Conservation (phyloP, 2,888 invertebrate species). For the Agriotes lineatus region DNA sequence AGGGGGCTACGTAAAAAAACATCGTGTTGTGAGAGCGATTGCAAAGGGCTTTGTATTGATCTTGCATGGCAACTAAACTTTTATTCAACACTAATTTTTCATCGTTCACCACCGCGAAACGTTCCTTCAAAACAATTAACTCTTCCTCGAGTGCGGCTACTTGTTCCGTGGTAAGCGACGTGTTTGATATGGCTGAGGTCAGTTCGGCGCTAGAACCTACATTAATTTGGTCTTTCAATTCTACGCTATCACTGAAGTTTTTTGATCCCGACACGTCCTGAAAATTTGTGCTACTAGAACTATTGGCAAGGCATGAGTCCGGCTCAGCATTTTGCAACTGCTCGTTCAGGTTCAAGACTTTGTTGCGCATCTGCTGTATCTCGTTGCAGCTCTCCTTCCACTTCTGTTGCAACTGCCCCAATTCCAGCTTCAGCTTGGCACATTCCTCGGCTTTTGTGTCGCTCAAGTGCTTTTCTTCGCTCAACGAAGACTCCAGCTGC, state of each 20-base stretch:
- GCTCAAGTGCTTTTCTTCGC: conserved; percentile 56
- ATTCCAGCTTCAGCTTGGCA: conserved; percentile 57
- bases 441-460: conserved; percentile 54
- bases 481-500: conserved; percentile 55
- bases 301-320: not conserved
- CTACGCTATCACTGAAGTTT: conserved; percentile 3
- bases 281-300: not conserved
- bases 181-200: conserved; percentile 58
- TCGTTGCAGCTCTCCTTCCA: conserved; percentile 47
- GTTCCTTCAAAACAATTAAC: conserved; percentile 78
- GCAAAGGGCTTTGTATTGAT: conserved; percentile 71
- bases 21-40: conserved; percentile 73
- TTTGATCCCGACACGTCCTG: conserved; percentile 8
- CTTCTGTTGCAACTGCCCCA: conserved; percentile 62
- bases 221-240: not conserved
- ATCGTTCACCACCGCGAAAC: conserved; percentile 75
- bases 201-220: conserved; percentile 55
- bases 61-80: conserved; percentile 72
- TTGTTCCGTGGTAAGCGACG: conserved; percentile 64
- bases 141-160: conserved; percentile 79
- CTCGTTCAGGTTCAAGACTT: conserved; percentile 32
- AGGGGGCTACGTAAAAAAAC: conserved; percentile 71
- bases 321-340: conserved; percentile 38
- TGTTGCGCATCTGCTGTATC: conserved; percentile 39
- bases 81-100: conserved; percentile 74